These are phyloP conservation scores for Vanessa atalanta DNA, from an alignment of 1,140 invertebrate species.

Conservation along the genomic window DNA sequence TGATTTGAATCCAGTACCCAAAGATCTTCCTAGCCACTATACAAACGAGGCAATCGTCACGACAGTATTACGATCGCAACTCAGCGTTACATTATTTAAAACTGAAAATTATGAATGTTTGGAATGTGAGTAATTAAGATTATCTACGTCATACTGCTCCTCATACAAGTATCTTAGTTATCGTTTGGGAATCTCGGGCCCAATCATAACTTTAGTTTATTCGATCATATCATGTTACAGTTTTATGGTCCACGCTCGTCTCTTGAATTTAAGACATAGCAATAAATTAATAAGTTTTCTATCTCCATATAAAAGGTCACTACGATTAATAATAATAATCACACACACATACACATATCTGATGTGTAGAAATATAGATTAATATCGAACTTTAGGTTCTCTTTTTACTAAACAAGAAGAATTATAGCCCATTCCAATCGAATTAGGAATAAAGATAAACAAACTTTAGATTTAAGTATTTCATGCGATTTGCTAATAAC, in stretches of 20 bases:
- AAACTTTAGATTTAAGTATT: no score
- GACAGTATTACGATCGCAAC: not conserved
- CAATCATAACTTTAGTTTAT: constrained; percentile 28
- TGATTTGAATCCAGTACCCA: no score
- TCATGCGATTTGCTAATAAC: no score
- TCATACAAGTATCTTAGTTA: not conserved
- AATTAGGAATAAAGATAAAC: no score
- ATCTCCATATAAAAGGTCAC: constrained; percentile 2
- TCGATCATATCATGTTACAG: constrained; percentile 27
- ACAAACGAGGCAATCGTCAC: no score
- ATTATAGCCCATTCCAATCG: no score
- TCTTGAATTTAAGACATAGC: constrained; percentile 7
- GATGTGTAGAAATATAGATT: not conserved
- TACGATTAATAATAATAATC: not conserved
- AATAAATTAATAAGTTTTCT: not conserved
- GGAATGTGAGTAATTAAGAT: constrained; percentile 33
- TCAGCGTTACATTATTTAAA: not conserved
- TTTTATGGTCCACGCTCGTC: constrained; percentile 12
- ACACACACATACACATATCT: no score
- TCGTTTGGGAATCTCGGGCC: constrained; percentile 5
- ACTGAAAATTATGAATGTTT: constrained; percentile 10
- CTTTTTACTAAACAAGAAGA: no score
- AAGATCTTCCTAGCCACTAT: no score
- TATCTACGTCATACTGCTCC: constrained; percentile 17
- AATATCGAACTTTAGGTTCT: not conserved